Percentiles rank a stretch among this genome's conserved stretches.
Conservation (phyloP, 2,888 invertebrate genomes). For the Drosophila merina region DNA sequence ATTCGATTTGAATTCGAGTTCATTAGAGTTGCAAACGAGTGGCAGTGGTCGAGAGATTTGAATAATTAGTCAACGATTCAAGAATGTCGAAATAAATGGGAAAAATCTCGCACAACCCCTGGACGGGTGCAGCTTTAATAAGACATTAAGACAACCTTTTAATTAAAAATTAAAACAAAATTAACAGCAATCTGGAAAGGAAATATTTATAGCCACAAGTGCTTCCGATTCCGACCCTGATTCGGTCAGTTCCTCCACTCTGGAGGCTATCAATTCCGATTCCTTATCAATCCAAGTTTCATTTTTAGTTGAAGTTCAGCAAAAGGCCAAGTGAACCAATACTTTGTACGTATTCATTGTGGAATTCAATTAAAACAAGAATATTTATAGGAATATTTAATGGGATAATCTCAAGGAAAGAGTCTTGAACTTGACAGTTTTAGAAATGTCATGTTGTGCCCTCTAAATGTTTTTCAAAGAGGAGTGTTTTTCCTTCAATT, state of each 20-base stretch:
- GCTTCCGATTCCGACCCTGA: conserved; percentile 21
- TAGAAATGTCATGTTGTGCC: not conserved
- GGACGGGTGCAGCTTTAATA: too few species aligned
- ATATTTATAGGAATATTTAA: not conserved
- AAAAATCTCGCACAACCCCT: too few species aligned
- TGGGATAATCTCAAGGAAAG: not conserved
- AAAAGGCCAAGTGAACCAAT: conserved; percentile 19
- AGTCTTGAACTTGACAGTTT: not conserved
- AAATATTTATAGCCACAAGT: not conserved
- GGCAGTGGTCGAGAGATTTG: conserved; percentile 11
- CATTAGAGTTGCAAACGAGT: conserved; percentile 44
- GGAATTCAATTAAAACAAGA: not conserved
- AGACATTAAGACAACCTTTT: too few species aligned
- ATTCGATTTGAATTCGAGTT: conserved; percentile 25
- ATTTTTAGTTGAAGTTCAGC: conserved; percentile 3
- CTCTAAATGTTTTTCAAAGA: not conserved
- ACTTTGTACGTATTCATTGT: not conserved
- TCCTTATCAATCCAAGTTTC: conserved; percentile 22
- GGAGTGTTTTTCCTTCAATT: not conserved
- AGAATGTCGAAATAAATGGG: too few species aligned
- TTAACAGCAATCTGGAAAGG: not conserved
- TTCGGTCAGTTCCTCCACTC: conserved; percentile 21
- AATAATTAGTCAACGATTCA: conserved; percentile 16
- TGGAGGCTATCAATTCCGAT: conserved; percentile 17
- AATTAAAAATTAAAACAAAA: too few species aligned